A percentile compares a stretch with the other conserved stretches of the same genome.
Conservation (phyloP, 2,888 invertebrate genomes). For the Mystacides longicornis region DNA sequence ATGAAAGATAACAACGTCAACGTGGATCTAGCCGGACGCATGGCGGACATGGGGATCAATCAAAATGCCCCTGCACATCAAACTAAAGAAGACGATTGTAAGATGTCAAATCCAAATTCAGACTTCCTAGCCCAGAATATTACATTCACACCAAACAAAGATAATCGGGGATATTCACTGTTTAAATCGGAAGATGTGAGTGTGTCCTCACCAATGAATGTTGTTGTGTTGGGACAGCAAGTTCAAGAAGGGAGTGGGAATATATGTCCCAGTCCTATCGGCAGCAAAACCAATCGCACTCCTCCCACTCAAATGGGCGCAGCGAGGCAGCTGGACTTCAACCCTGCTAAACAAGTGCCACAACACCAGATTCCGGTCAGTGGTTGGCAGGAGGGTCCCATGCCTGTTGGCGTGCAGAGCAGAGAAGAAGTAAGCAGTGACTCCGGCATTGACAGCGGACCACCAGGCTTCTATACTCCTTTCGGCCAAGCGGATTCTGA, state of each 20-base stretch:
- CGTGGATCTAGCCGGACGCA: conserved; percentile 6
- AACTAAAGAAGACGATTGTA: neutral
- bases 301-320: neutral
- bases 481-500: conserved; percentile 39
- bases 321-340: conserved; percentile 30
- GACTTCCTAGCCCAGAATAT: conserved; percentile 5
- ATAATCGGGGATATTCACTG: conserved; percentile 38
- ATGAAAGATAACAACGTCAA: neutral
- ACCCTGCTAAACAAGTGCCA: conserved; percentile 8
- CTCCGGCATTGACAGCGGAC: neutral
- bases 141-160: conserved; percentile 42
- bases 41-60: conserved; percentile 11
- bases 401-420: conserved; percentile 32
- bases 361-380: neutral
- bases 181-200: conserved; percentile 33
- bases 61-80: neutral
- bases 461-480: conserved; percentile 36
- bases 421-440: neutral
- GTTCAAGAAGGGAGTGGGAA: neutral
- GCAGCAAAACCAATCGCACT: conserved; percentile 24
- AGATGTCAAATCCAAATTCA: neutral
- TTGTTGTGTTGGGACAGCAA: conserved; percentile 23
- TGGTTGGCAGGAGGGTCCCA: conserved; percentile 29
- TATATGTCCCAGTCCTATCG: conserved; percentile 39
- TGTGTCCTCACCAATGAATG: conserved; percentile 22